Conservation (phyloP, 2,113 vertebrate genomes). For the Toxostoma redivivum region DNA sequence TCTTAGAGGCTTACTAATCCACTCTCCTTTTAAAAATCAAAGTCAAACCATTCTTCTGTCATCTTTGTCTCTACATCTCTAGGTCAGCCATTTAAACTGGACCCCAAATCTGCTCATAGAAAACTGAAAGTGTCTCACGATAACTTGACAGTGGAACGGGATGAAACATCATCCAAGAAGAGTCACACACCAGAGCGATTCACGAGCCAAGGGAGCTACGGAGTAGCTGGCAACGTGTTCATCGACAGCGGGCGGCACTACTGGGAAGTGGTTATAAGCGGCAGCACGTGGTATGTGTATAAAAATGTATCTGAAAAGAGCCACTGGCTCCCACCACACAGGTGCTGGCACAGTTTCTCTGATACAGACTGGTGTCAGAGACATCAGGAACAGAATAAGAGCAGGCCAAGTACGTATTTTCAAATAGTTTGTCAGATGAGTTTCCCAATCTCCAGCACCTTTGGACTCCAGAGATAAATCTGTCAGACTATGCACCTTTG, state of each 20-base stretch:
- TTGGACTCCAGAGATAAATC: neutral
- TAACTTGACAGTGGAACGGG: slow-evolving; percentile 94
- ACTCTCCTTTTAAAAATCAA: neutral
- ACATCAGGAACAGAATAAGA: neutral
- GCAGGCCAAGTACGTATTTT: neutral
- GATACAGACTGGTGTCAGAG: neutral
- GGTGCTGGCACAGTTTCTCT: neutral
- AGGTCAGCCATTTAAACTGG: slow-evolving; percentile 98
- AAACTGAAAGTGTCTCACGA: slow-evolving; percentile 96
- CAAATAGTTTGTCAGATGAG: neutral
- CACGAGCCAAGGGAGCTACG: slow-evolving; percentile 92
- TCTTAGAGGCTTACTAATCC: neutral
- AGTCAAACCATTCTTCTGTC: neutral
- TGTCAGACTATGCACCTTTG: neutral
- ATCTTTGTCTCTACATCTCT: neutral
- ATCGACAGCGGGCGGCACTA: slow-evolving; percentile 98
- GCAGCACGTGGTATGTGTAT: slow-evolving; percentile 89
- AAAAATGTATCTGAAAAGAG: neutral
- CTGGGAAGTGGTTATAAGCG: slow-evolving; percentile 96
- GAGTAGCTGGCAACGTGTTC: slow-evolving; percentile 92
- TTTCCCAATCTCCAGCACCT: neutral
- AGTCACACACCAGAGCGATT: slow-evolving; percentile 94
- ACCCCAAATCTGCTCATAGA: slow-evolving; percentile 93
- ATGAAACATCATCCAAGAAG: slow-evolving; percentile 95
- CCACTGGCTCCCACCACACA: neutral